A percentile compares a stretch with the other conserved stretches of the same genome.
Evolutionary conservation across 1,140 invertebrate genomes (phyloP).

Genomic region (Oscheius sp.): DNA sequence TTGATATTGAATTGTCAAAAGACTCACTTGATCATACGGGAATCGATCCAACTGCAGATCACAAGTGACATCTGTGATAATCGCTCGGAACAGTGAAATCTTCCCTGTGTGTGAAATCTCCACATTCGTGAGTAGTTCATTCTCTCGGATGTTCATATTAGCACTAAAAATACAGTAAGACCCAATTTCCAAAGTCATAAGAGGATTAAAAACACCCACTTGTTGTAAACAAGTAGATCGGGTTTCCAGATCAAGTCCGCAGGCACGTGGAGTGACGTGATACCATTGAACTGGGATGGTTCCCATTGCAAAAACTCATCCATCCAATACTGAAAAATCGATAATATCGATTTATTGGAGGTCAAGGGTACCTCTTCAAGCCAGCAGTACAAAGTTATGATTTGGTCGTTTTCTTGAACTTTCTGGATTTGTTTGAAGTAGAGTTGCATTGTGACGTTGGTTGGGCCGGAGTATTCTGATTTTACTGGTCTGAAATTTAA

Average conservation of each 20-base stretch:
- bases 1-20: conserved; percentile 3
- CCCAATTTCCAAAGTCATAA: neutral
- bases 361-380: conserved; percentile 43
- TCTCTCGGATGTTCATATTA: conserved; percentile 59
- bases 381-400: conserved; percentile 58
- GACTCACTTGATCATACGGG: conserved; percentile 50
- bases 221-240: conserved; percentile 52
- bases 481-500: conserved; percentile 15
- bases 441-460: conserved; percentile 57
- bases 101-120: conserved; percentile 51
- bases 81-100: conserved; percentile 52
- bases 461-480: conserved; percentile 46
- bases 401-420: conserved; percentile 57
- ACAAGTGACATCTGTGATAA: conserved; percentile 59
- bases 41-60: conserved; percentile 54
- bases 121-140: conserved; percentile 58
- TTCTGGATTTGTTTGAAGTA: conserved; percentile 61
- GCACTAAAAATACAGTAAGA: conserved; percentile 44
- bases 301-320: conserved; percentile 47
- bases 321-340: conserved; percentile 32
- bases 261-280: conserved; percentile 47
- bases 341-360: neutral
- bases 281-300: conserved; percentile 43
- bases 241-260: conserved; percentile 51
- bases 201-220: conserved; percentile 28